phyloP scores from a whole-genome alignment of 2,888 invertebrate species.

The Cotesia congregata region DNA sequence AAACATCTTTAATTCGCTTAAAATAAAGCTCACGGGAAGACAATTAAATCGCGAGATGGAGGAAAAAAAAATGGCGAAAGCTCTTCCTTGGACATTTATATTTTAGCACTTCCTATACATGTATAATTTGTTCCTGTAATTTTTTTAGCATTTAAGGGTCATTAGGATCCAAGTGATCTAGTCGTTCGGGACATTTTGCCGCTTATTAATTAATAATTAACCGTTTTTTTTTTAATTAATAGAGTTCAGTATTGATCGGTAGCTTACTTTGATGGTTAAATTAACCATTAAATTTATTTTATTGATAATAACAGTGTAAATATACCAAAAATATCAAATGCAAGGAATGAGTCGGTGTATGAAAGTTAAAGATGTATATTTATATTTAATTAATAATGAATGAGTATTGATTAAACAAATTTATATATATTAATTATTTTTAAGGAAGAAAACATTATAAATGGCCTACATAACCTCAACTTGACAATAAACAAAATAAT shows the following conservation, averaged over 20 bases:
- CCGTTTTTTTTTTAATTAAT: neutral
- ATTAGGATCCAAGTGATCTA: slow-evolving; percentile 1
- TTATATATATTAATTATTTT: slow-evolving; percentile 3
- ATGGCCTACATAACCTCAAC: neutral
- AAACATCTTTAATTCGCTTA: too few species aligned
- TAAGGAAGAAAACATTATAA: neutral
- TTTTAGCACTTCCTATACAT: neutral
- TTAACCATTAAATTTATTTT: neutral
- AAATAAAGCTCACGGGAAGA: neutral
- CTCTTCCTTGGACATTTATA: neutral
- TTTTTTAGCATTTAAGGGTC: neutral
- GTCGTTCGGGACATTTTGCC: slow-evolving; percentile 1
- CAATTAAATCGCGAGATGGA: neutral
- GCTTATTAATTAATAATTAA: neutral
- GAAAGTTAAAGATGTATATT: slow-evolving; percentile 14
- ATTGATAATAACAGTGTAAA: neutral
- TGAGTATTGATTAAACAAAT: slow-evolving; percentile 6
- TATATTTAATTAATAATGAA: slow-evolving; percentile 11
- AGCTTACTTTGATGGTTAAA: neutral
- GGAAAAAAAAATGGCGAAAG: neutral
- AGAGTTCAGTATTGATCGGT: neutral
- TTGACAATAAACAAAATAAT: slow-evolving; percentile 1
- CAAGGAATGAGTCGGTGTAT: neutral
- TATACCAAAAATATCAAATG: neutral
- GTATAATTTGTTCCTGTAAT: neutral